Conservation (phyloP, 2,797 vertebrate species). For the Kryptopterus vitreolus region DNA sequence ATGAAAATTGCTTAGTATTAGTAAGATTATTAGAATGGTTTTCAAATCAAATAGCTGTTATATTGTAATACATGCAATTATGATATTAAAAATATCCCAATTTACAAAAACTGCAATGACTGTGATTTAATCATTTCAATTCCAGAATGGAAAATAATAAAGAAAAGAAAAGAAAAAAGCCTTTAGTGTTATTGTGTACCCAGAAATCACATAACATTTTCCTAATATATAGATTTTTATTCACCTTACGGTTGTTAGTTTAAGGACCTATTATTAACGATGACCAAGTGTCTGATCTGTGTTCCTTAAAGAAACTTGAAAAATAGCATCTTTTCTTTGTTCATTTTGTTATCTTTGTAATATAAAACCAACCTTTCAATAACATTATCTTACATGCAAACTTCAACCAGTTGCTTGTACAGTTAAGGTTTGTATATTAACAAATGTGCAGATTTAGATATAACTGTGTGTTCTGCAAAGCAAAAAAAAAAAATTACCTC, state of each 20-base stretch:
- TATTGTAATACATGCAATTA: background rate
- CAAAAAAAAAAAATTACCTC: background rate
- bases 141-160: background rate
- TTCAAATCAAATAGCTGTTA: background rate
- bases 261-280: background rate
- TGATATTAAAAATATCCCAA: background rate
- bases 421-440: background rate
- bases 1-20: background rate
- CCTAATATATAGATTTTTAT: background rate
- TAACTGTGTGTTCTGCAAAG: background rate
- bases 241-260: background rate
- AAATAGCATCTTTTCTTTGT: background rate
- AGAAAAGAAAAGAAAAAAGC: background rate
- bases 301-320: background rate
- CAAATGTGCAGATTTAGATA: background rate
- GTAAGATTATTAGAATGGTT: background rate
- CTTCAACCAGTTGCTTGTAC: background rate
- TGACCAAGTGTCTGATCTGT: background rate
- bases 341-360: no score
- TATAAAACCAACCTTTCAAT: background rate
- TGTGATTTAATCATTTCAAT: background rate
- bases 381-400: background rate
- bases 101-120: background rate
- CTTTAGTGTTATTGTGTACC: background rate
- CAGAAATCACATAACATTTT: background rate